phyloP scores from a whole-genome alignment of 2,113 vertebrate species.

The Bubo blakistoni region DNA sequence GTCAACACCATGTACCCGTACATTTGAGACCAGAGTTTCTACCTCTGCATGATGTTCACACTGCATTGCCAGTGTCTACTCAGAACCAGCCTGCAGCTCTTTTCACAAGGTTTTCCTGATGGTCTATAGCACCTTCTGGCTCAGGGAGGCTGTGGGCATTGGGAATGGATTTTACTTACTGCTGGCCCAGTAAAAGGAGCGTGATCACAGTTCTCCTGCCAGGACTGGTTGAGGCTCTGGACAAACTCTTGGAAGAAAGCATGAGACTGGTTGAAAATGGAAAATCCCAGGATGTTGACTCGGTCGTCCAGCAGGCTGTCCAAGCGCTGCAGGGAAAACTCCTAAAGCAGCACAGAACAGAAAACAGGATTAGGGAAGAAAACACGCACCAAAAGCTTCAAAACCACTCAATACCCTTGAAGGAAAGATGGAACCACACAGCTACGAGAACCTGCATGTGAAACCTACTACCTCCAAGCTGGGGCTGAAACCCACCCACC shows the following conservation, averaged over 20 bases:
- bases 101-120: not conserved
- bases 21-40: not conserved
- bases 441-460: not conserved
- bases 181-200: slow-evolving; percentile 92
- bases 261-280: slow-evolving; percentile 95
- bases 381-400: not conserved
- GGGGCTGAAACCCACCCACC: not conserved
- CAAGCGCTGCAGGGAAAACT: slow-evolving; percentile 90
- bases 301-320: slow-evolving; percentile 85
- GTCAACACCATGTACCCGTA: not conserved
- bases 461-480: not conserved
- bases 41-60: not conserved
- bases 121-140: not conserved
- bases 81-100: not conserved
- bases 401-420: not conserved
- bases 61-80: not conserved
- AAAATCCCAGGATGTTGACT: slow-evolving; percentile 95
- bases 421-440: not conserved
- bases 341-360: slow-evolving; percentile 71
- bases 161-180: slow-evolving; percentile 71
- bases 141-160: not conserved
- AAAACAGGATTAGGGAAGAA: slow-evolving; percentile 13
- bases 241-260: slow-evolving; percentile 94
- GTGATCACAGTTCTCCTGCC: slow-evolving; percentile 98
- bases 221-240: slow-evolving; percentile 94